A percentile compares a stretch with the other conserved stretches of the same genome.
Evolutionary conservation across 1,140 invertebrate genomes (phyloP).

Genomic region (Cydia splendana): DNA sequence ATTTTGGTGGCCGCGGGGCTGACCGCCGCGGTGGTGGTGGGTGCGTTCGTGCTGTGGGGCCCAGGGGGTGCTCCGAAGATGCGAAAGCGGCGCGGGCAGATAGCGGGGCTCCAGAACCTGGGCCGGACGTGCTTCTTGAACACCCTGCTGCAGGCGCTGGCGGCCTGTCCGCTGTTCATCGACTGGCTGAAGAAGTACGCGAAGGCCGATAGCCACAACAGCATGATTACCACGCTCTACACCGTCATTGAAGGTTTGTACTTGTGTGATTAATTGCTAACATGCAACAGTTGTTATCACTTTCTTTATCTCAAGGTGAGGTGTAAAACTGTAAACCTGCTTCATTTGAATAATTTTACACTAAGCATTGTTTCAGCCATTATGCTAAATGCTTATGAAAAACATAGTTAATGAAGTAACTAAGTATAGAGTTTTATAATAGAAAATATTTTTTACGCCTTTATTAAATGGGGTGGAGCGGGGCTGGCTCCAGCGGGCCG

Average conservation of each 20-base stretch:
- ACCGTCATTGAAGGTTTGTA: slow-evolving; percentile 83
- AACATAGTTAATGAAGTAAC: no score
- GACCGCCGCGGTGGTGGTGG: slow-evolving; percentile 87
- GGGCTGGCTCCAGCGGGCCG: no score
- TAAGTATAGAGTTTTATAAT: no score
- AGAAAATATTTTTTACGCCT: no score
- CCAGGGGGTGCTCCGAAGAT: slow-evolving; percentile 81
- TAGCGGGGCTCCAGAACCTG: slow-evolving; percentile 90
- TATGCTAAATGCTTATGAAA: no score
- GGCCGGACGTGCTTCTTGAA: slow-evolving; percentile 94
- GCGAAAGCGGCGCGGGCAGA: slow-evolving; percentile 83
- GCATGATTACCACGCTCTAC: slow-evolving; percentile 83
- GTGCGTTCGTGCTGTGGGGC: slow-evolving; percentile 90
- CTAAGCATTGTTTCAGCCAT: no score
- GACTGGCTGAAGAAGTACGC: slow-evolving; percentile 87
- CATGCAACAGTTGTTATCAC: not conserved
- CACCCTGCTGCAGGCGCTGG: slow-evolving; percentile 90
- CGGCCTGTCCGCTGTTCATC: slow-evolving; percentile 89
- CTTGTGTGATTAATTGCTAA: slow-evolving; percentile 17
- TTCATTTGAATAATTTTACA: not conserved
- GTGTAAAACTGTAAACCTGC: slow-evolving; percentile 18
- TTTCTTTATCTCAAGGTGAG: slow-evolving; percentile 6
- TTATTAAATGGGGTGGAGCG: no score
- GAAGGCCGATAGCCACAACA: slow-evolving; percentile 80
- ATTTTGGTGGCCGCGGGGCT: slow-evolving; percentile 86